Base-by-base conservation (phyloP, 1,140 invertebrate species). In the Platorchestia sp. region DNA sequence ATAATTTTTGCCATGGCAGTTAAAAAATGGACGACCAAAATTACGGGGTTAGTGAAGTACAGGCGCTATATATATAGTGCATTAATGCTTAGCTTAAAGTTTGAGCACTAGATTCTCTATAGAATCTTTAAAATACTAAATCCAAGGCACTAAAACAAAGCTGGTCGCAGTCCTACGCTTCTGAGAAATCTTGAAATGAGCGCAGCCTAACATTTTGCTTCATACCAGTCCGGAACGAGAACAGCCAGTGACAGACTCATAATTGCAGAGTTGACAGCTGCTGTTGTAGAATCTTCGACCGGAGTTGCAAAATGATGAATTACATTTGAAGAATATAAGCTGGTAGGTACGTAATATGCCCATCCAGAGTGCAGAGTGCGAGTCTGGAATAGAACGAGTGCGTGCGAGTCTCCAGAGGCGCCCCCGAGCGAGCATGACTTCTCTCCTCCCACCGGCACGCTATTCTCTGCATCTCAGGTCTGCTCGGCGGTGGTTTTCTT, bases 391-490 rank as follows among this genome's bases (percentile, higher is more conserved):
- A 75, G 59, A 1, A 75, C 10, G 87, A 90, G 87, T 90, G 87
- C 87, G 87, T 90, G 87, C 27, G 41, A 90, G 87, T 14, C 87
- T 42, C 0, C 87, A 27, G 41, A 75, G 87, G 10, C 19, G 41
- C 41, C 41, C 44, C 22, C 41, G 87, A 90, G 87, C 87, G 27
- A 90, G 87, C 87, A 42, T 90, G 87, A 90, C 87, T 6, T 1
- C 41, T 90, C 41, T 44, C 87, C 87, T 42, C 87, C 87, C 87
- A 90, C 87, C 87, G 41, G 87, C 87, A 90, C 87, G 87, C 87
- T 90, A 90, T 36, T 44, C 87, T 42, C 59, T 14, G 87, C 87
- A 90, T 90, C 87, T 42, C 87, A 3, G 27, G 7, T 90, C 87
- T 44, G 59, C 59, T 36, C 36, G 59, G 27, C 59, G 59, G 27